Conservation (phyloP, 2,113 vertebrate genomes). For the Paradoxurus hermaphroditus region DNA sequence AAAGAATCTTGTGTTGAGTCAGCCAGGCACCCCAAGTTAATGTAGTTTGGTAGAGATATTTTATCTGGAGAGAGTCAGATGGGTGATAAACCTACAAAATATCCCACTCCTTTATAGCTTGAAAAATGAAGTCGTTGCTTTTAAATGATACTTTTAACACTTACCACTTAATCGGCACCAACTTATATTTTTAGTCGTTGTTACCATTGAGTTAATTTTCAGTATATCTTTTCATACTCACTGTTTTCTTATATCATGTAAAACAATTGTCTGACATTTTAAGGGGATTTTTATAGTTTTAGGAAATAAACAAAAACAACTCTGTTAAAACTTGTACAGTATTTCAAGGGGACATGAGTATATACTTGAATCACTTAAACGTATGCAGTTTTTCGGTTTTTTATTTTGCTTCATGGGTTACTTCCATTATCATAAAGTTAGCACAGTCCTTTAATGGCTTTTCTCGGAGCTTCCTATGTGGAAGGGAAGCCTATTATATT, state of each 20-base stretch:
- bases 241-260: not conserved
- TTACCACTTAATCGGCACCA: not conserved
- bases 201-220: not conserved
- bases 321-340: not conserved
- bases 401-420: not conserved
- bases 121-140: not conserved
- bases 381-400: not conserved
- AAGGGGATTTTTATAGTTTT: not conserved
- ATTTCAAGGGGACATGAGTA: not conserved
- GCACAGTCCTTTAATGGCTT: not conserved
- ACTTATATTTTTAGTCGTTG: not conserved
- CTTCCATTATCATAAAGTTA: constrained; percentile 24
- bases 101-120: not conserved
- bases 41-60: not conserved
- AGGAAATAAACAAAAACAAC: not conserved
- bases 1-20: too few species aligned
- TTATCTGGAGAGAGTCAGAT: not conserved
- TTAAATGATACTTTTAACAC: not conserved
- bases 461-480: not conserved
- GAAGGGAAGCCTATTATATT: not conserved
- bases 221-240: not conserved
- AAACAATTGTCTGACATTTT: not conserved
- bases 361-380: not conserved
- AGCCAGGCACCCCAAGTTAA: not conserved
- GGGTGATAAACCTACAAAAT: not conserved